Evolutionary conservation across 2,888 invertebrate genomes (phyloP).

Genomic region (Troides helena): DNA sequence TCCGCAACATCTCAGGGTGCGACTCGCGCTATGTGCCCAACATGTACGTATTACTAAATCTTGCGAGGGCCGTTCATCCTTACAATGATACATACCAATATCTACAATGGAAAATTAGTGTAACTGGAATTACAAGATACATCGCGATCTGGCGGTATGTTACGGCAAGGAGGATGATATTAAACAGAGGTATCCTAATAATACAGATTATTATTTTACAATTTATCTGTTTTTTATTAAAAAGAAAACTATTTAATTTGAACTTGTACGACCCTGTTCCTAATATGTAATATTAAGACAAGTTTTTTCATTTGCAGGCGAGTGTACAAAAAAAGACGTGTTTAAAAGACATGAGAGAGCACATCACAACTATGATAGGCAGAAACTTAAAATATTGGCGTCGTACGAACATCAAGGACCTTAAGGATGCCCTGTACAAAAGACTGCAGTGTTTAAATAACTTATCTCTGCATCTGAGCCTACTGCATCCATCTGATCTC

Average conservation of each 20-base stretch:
- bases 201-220: too few relatives aligned
- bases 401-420: slow-evolving; percentile 48
- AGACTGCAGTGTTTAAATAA: slow-evolving; percentile 66
- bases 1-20: slow-evolving; percentile 71
- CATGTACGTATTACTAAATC: slow-evolving; percentile 6
- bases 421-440: slow-evolving; percentile 58
- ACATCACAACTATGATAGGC: slow-evolving; percentile 73
- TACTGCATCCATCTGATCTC: slow-evolving; percentile 62
- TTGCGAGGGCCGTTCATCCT: too few relatives aligned
- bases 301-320: slow-evolving; percentile 46
- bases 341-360: slow-evolving; percentile 71
- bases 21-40: slow-evolving; percentile 76
- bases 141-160: too few relatives aligned
- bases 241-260: too few relatives aligned
- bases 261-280: too few relatives aligned
- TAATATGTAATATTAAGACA: too few relatives aligned
- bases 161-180: too few relatives aligned
- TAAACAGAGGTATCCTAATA: too few relatives aligned
- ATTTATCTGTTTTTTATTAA: too few relatives aligned
- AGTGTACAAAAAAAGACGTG: slow-evolving; percentile 65
- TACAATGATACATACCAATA: too few relatives aligned
- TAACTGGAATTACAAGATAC: too few relatives aligned
- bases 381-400: slow-evolving; percentile 79
- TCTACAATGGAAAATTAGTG: too few relatives aligned
- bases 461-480: slow-evolving; percentile 60